phyloP scores from a whole-genome alignment of 1,140 invertebrate genomes.

The Magallana ariakensis region DNA sequence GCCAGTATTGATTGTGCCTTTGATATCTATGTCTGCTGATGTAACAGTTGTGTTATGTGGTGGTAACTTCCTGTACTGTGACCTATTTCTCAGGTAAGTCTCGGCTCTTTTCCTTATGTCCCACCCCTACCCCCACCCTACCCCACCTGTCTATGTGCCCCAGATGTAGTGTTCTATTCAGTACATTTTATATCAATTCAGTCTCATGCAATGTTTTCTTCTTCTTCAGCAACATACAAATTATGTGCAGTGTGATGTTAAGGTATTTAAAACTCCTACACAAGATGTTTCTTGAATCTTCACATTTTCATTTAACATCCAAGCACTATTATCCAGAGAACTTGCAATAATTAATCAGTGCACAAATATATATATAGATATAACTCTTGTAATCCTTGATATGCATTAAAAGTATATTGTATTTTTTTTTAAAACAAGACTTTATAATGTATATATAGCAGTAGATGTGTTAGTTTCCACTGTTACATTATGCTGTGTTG shows the following conservation, averaged over 20 bases:
- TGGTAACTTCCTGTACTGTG: too few species aligned
- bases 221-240: neutral
- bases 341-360: neutral
- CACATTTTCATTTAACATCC: neutral
- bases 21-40: neutral
- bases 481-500: too few species aligned
- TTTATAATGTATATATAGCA: neutral
- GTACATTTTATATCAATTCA: neutral
- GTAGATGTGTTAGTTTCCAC: too few species aligned
- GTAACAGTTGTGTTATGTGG: too few species aligned
- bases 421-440: neutral
- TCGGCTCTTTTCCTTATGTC: too few species aligned
- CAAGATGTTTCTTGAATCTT: neutral
- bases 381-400: neutral
- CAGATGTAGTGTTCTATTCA: too few species aligned
- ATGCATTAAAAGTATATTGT: neutral
- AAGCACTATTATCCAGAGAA: neutral
- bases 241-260: conserved; percentile 17
- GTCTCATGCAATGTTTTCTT: neutral
- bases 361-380: conserved; percentile 9
- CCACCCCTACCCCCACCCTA: too few species aligned
- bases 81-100: too few species aligned
- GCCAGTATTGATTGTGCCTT: conserved; percentile 1
- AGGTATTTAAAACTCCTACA: neutral
- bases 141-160: too few species aligned